Base-by-base conservation (phyloP, 1,140 invertebrate genomes). In the Riptortus pedestris region DNA sequence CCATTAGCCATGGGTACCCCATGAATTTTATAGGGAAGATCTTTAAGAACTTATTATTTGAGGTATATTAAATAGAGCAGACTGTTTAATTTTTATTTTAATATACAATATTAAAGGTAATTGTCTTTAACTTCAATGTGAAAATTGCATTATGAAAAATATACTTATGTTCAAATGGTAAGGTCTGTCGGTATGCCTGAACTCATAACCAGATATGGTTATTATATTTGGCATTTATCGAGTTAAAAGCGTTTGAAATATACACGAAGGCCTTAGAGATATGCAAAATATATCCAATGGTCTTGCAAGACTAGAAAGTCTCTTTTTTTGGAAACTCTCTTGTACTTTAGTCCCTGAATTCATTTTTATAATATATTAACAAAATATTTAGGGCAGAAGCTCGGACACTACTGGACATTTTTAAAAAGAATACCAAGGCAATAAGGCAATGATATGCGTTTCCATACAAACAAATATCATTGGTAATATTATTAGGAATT, bases 381-480 rank as follows among this genome's bases (percentile, higher is more conserved):
- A 55, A 55, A 55, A 55, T 55, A 55, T 55, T 55, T 55, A 7
- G n/a, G 51, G 51, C 51, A 27, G 18, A 51, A 62, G 26, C 52
- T 55, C 26, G 22, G 29, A 57, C 29, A 51, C 48, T 63, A 55
- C 31, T 31, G 62, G 48, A 63, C 43, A 57, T 24, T 14, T 47
- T 55, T 29, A 57, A 18, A 57, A 43, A 33, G 16, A 16, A n/a
- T 55, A 55, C 51, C 2, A 18, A 28, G 24, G 38, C 52, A 33
- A 27, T 62, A 66, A 66, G 65, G 65, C 65, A 66, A 66, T 66
- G 65, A 66, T 66, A 66, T 66, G 65, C 65, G 62, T 60, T 58
- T 31, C 31, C 18, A 14, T 65, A n/a, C n/a, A n/a, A n/a, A n/a
- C n/a, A n/a, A n/a, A n/a, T n/a, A n/a, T n/a, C n/a, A n/a, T n/a